Evolutionary conservation across 2,888 invertebrate species (phyloP).

Genomic region (Lampropteryx suffumata): DNA sequence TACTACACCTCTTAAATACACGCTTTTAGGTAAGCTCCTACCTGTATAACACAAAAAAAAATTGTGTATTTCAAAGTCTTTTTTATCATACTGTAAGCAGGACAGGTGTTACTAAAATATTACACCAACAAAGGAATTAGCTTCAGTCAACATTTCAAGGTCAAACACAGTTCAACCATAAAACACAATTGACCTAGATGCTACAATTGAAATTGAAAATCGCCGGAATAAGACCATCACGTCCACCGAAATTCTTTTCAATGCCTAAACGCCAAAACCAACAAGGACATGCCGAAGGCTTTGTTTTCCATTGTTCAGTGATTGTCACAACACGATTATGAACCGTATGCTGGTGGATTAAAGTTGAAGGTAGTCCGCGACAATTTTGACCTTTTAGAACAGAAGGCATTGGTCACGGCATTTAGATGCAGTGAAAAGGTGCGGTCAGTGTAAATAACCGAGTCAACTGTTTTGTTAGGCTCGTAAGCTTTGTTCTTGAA

Average conservation of each 20-base stretch:
- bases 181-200: constrained; percentile 16
- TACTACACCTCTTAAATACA: too few relatives aligned
- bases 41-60: too few relatives aligned
- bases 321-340: constrained; percentile 3
- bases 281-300: constrained; percentile 32
- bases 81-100: too few relatives aligned
- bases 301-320: constrained; percentile 25
- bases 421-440: constrained; percentile 29
- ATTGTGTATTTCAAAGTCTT: too few relatives aligned
- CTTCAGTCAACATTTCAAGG: constrained; percentile 9
- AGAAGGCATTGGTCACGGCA: constrained; percentile 32
- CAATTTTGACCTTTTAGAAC: constrained; percentile 30
- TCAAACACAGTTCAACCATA: neutral
- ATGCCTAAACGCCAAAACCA: constrained; percentile 14
- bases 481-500: constrained; percentile 7
- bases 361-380: constrained; percentile 10
- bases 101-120: neutral
- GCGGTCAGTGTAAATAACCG: constrained; percentile 19
- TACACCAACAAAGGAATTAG: constrained; percentile 9
- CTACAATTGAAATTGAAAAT: constrained; percentile 18
- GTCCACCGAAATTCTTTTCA: constrained; percentile 20
- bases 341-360: constrained; percentile 17
- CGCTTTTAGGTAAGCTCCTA: too few relatives aligned
- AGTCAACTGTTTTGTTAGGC: constrained; percentile 6
- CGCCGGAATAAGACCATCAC: constrained; percentile 19